phyloP scores from a whole-genome alignment of 2,797 vertebrate genomes.

The Manis crassicaudata region DNA sequence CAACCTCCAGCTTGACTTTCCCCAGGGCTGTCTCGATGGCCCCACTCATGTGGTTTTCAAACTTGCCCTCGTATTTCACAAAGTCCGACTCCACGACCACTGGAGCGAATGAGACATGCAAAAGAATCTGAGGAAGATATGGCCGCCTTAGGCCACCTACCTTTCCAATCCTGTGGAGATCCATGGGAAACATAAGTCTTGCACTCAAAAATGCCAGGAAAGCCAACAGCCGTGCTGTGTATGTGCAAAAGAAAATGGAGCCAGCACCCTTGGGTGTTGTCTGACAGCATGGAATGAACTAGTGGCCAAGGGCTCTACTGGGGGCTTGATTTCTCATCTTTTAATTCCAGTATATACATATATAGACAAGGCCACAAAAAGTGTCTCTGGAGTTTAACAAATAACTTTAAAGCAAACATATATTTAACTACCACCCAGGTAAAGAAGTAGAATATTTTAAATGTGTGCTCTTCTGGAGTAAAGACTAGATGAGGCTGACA shows the following conservation, averaged over 20 bases:
- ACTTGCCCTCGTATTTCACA: constrained; percentile 91
- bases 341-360: neutral
- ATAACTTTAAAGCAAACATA: neutral
- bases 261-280: fast-evolving
- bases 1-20: constrained; percentile 82
- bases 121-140: neutral
- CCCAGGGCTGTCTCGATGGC: constrained; percentile 83
- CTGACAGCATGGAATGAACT: fast-evolving
- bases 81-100: constrained; percentile 92
- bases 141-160: neutral
- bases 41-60: constrained; percentile 85
- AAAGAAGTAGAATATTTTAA: neutral
- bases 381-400: neutral
- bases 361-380: neutral
- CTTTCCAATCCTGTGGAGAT: neutral
- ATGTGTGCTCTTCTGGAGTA: neutral
- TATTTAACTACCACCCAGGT: neutral
- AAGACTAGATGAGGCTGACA: neutral
- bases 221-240: fast-evolving
- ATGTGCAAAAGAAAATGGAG: fast-evolving
- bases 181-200: neutral
- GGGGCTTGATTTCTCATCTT: neutral
- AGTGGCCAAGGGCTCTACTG: neutral
- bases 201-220: neutral
- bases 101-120: constrained; percentile 78